Evolutionary conservation across 2,888 invertebrate species (phyloP), one percentile per base, ranked within the genome.

Genomic region (Chalcosyrphus nemorum): DNA sequence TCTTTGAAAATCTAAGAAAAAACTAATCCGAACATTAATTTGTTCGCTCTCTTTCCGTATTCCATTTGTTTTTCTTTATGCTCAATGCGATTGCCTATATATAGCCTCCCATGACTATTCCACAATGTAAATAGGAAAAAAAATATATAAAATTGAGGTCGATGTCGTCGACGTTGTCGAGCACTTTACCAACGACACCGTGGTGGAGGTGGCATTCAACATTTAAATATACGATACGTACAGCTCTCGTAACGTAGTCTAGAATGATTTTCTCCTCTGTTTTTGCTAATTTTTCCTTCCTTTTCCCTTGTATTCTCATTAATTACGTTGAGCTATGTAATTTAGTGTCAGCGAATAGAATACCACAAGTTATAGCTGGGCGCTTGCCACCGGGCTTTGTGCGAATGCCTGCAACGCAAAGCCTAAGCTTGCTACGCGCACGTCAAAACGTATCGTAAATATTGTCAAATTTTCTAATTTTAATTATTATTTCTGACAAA

Each of bases 401-500:
- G 71, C 50, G 54, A 19, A 27, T 35, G 50, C 21, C 24, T n/a
- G n/a, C n/a, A n/a, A 43, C 27, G 13, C 0, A 19, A 19, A 13
- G 17, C 11, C 35, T 27, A 27, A 6, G 2, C 17, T 4, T 24
- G 24, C n/a, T n/a, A n/a, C n/a, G n/a, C n/a, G n/a, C n/a, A n/a
- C n/a, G n/a, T n/a, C n/a, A n/a, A n/a, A n/a, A n/a, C n/a, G n/a
- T n/a, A n/a, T n/a, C n/a, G n/a, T n/a, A n/a, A n/a, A n/a, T n/a
- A 70, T 78, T 66, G 19, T 41, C 24, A 72, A 65, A 59, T 59
- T 50, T 66, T 41, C 41, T 15, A 45, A 32, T 72, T 77, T 66
- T 82, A 77, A 77, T 82, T 82, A 82, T 82, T 72, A 61, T 68
- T 66, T n/a, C n/a, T n/a, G n/a, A n/a, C n/a, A 72, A 78, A 82